These are phyloP conservation scores for Campylomormyrus tamandua DNA, from an alignment of 2,113 vertebrate genomes.

Conservation along the genomic window DNA sequence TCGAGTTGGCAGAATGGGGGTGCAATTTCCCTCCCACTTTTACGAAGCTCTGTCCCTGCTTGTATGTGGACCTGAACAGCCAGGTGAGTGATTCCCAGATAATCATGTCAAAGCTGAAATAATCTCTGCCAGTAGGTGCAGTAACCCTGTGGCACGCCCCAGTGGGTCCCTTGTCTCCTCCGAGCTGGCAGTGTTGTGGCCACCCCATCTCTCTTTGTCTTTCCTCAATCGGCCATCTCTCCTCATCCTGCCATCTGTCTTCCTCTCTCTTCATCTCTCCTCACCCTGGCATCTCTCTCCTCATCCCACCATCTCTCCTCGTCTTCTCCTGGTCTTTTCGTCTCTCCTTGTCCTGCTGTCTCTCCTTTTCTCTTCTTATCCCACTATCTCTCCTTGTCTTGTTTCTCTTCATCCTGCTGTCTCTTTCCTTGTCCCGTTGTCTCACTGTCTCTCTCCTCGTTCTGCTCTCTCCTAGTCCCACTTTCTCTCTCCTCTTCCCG, in stretches of 20 bases:
- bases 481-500: not conserved
- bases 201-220: not conserved
- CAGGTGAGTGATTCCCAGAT: not conserved
- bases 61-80: not conserved
- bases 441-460: not conserved
- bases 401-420: too few relatives aligned
- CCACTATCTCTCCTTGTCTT: not conserved
- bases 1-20: not conserved
- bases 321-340: too few relatives aligned
- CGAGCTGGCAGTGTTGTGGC: not conserved
- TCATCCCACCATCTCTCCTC: too few relatives aligned
- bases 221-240: not conserved
- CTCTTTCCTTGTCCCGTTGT: not conserved
- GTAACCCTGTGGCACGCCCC: constrained; percentile 9
- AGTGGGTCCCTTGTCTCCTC: not conserved
- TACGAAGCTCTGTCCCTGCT: not conserved
- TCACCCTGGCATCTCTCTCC: not conserved
- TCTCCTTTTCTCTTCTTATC: not conserved
- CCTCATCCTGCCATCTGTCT: not conserved
- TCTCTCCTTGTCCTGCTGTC: not conserved
- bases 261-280: not conserved
- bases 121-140: not conserved
- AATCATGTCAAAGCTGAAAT: not conserved
- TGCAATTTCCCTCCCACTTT: not conserved
- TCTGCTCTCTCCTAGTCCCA: not conserved